Percentiles rank a stretch among this genome's conserved stretches.
phyloP scores from a whole-genome alignment of 2,113 vertebrate genomes.

The Phainopepla nitens region DNA sequence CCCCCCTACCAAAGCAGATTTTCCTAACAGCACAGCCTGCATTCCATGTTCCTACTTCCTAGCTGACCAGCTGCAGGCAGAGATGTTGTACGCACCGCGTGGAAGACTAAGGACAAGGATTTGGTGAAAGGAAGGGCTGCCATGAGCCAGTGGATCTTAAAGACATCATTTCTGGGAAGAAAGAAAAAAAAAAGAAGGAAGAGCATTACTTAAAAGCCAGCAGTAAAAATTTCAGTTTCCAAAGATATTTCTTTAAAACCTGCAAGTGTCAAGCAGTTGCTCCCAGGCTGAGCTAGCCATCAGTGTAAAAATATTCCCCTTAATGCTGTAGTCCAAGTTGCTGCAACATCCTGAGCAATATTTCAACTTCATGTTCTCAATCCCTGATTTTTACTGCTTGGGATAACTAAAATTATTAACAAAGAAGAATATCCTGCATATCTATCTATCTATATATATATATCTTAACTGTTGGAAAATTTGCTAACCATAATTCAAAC shows the following conservation, averaged over 20 bases:
- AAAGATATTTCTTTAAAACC: background rate
- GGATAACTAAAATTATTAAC: background rate
- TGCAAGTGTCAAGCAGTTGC: background rate
- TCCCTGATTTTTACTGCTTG: background rate
- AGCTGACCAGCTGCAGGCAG: background rate
- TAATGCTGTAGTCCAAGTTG: background rate
- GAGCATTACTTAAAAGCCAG: background rate
- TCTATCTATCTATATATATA: too few species aligned
- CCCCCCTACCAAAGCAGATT: background rate
- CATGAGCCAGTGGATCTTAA: slow-evolving; percentile 92
- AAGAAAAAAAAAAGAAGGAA: background rate
- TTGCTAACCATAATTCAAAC: background rate
- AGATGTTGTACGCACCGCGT: slow-evolving; percentile 70
- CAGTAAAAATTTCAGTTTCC: background rate
- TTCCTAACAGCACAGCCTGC: background rate
- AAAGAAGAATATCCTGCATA: background rate
- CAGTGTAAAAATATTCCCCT: background rate
- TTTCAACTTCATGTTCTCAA: background rate
- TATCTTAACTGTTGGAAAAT: background rate
- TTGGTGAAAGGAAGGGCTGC: slow-evolving; percentile 88
- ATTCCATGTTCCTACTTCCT: background rate
- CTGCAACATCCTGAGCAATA: background rate
- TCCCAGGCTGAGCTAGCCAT: background rate
- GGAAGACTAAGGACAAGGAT: slow-evolving; percentile 84
- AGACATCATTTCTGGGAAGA: slow-evolving; percentile 77